Base-by-base conservation (phyloP, 2,113 vertebrate genomes). In the Anoplopoma fimbria region DNA sequence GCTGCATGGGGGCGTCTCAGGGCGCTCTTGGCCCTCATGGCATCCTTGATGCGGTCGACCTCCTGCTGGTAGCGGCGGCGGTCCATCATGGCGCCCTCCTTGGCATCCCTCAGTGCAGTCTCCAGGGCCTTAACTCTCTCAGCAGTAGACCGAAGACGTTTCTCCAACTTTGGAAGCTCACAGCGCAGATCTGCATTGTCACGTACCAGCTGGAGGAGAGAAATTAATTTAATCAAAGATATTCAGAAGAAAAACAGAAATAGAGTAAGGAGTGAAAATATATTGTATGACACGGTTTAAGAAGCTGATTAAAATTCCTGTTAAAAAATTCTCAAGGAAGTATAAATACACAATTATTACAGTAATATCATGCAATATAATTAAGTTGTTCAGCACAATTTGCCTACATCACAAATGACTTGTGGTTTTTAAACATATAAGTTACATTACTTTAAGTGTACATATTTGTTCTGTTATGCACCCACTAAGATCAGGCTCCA, bases 131-230 rank as follows among this genome's bases (percentile, higher is more conserved):
- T 96, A 96, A 97, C 97, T 95, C 97, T 96, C 96, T 97, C 97
- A 97, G 97, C 97, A 94, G 96, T 97, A 97, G 97, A 96, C 94
- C 97, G 95, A 96, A 98, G 97, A 93, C 97, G 97, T 94, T 97
- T 97, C 96, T 98, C 97, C 97, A 98, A 69, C 94, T 97, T 97
- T 95, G 97, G 97, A 96, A 97, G 97, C 96, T 98, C 97, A 96
- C 97, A 97, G 87, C 97, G 97, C 96, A 97, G 91, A 96, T 97
- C 97, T 97, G 97, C 97, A 97, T 98, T 98, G 97, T 98, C 97
- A 96, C 96, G 96, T 95, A 97, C 96, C 97, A 98, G 91, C 97
- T 98, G 81, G 69, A 77, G 1, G 14, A 14, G 13, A 57, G 0
- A 45, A n/a, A n/a, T n/a, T n/a, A n/a, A n/a, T n/a, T 55, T 1